Conservation (phyloP, 2,113 vertebrate species). For the Sterna hirundo region DNA sequence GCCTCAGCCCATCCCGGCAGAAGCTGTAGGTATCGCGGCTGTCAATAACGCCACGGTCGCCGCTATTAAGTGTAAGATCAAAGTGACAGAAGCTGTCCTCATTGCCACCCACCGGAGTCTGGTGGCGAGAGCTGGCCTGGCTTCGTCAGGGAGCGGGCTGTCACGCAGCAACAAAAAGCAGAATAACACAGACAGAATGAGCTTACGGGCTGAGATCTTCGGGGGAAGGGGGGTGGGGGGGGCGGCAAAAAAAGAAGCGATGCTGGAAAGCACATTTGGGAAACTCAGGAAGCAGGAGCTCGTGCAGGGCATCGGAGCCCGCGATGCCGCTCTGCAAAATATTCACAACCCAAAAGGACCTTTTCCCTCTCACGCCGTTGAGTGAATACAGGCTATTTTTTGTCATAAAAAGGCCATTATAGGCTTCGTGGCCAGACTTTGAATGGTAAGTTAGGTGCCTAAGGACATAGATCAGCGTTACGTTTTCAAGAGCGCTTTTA, state of each 20-base stretch:
- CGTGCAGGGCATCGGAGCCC: not conserved
- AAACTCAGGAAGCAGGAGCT: not conserved
- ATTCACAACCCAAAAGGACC: not conserved
- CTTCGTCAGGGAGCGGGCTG: not conserved
- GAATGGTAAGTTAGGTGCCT: not conserved
- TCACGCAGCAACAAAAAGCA: not conserved
- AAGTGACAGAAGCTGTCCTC: not conserved
- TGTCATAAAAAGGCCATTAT: not conserved
- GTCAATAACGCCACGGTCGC: fast-evolving
- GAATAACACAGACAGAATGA: not conserved
- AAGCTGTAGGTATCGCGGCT: not conserved
- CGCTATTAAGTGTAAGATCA: not conserved
- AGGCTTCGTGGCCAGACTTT: not conserved
- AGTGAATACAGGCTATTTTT: not conserved
- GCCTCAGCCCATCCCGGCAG: not conserved
- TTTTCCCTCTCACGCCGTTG: not conserved
- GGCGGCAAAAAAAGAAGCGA: fast-evolving
- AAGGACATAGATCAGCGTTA: not conserved
- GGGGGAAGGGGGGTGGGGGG: too few relatives aligned
- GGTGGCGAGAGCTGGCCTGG: not conserved
- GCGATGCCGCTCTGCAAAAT: not conserved
- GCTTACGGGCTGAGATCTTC: not conserved
- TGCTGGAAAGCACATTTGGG: not conserved
- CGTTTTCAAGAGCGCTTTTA: fast-evolving
- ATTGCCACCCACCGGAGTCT: not conserved